These are phyloP conservation scores for Tiliqua scincoides DNA, from an alignment of 2,113 vertebrate species.

Conservation along the genomic window DNA sequence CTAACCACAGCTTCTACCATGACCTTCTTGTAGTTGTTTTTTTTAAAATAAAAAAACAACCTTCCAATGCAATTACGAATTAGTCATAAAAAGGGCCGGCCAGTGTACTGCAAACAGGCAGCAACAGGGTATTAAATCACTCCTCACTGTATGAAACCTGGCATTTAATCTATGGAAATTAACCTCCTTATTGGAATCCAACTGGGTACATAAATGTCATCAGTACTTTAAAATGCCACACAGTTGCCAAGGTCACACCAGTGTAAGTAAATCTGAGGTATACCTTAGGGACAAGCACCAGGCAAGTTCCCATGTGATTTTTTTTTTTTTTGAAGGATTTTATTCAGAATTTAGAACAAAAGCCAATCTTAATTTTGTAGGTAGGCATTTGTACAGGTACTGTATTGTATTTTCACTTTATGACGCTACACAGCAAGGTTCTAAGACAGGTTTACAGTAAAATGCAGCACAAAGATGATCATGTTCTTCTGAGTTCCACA, in stretches of 20 bases:
- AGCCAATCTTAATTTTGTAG: background rate
- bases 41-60: background rate
- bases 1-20: conserved; percentile 2
- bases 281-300: conserved; percentile 5
- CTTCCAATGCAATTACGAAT: background rate
- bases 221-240: conserved; percentile 61
- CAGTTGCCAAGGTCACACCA: conserved; percentile 44
- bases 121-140: conserved; percentile 39
- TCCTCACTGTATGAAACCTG: conserved; percentile 52
- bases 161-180: conserved; percentile 71
- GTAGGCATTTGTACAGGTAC: background rate
- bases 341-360: conserved; percentile 2
- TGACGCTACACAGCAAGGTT: background rate
- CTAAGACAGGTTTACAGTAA: no score
- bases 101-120: conserved; percentile 31
- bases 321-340: background rate
- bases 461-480: background rate
- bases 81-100: background rate
- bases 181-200: conserved; percentile 64
- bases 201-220: conserved; percentile 66
- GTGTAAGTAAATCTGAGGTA: conserved; percentile 33
- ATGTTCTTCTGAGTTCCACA: no score
- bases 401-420: background rate
- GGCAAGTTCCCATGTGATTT: background rate
- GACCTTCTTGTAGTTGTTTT: background rate